Conservation (phyloP, 2,797 vertebrate genomes). For the Centropyge bicolor region DNA sequence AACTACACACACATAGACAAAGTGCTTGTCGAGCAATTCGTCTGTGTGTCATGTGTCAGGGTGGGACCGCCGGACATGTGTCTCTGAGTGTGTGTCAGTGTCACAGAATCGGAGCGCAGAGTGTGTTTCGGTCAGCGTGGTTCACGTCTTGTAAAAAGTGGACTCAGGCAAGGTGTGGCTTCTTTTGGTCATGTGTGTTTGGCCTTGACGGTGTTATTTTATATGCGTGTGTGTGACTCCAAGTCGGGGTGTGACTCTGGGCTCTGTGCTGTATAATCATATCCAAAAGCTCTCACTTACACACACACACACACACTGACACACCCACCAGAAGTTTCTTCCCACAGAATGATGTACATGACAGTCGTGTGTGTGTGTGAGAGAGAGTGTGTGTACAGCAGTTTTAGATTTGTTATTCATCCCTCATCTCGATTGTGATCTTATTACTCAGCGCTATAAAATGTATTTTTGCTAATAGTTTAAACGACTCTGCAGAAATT, state of each 20-base stretch:
- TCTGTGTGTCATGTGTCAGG: slow-evolving; percentile 40
- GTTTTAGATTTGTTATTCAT: slow-evolving; percentile 26
- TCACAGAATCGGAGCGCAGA: slow-evolving; percentile 28
- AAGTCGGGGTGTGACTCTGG: slow-evolving; percentile 62
- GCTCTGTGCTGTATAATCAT: slow-evolving; percentile 58
- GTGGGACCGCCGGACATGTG: slow-evolving; percentile 16
- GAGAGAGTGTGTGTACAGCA: neutral
- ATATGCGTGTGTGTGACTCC: slow-evolving; percentile 33
- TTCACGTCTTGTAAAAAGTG: slow-evolving; percentile 36
- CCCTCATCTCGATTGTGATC: neutral
- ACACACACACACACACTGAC: slow-evolving; percentile 7
- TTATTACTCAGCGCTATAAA: slow-evolving; percentile 7
- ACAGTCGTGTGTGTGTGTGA: slow-evolving; percentile 19
- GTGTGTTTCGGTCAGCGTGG: slow-evolving; percentile 40
- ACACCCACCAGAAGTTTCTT: slow-evolving; percentile 37
- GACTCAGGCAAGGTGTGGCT: slow-evolving; percentile 48
- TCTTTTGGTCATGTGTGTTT: slow-evolving; percentile 44
- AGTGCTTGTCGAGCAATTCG: neutral
- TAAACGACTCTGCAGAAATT: neutral
- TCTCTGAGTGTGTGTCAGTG: slow-evolving; percentile 10
- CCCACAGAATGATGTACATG: slow-evolving; percentile 47
- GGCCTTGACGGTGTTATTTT: slow-evolving; percentile 37
- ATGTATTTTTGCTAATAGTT: neutral
- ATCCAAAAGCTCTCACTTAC: slow-evolving; percentile 42
- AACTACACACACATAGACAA: neutral